Conservation (phyloP, 2,888 invertebrate species). For the Yponomeuta evonymella region DNA sequence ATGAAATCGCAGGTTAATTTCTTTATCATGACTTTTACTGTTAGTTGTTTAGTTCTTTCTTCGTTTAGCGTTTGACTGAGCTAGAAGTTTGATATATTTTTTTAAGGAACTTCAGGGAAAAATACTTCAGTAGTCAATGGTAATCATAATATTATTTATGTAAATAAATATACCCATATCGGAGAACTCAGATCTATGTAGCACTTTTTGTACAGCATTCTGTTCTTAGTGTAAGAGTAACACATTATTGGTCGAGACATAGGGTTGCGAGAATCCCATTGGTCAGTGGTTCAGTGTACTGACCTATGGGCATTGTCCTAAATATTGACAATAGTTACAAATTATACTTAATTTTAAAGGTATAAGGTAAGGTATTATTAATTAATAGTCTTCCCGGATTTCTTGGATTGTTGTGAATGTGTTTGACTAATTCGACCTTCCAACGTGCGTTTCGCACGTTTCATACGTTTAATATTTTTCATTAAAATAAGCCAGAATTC, state of each 20-base stretch:
- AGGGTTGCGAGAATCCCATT: background rate
- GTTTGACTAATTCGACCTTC: too few species aligned
- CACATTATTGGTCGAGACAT: background rate
- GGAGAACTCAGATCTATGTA: conserved; percentile 16
- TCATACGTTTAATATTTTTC: too few species aligned
- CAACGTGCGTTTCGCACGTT: too few species aligned
- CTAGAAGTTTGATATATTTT: background rate
- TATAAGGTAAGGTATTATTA: too few species aligned
- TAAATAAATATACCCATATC: background rate
- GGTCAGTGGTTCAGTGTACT: too few species aligned
- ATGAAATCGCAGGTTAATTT: background rate
- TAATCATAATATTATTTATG: background rate
- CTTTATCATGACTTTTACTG: background rate
- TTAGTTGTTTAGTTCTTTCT: background rate
- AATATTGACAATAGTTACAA: too few species aligned
- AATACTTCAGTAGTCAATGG: background rate
- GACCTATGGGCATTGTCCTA: too few species aligned
- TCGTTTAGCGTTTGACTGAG: background rate
- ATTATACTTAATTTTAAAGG: too few species aligned
- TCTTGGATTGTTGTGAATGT: too few species aligned
- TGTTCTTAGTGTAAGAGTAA: conserved; percentile 28
- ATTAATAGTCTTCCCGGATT: too few species aligned
- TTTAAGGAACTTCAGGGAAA: background rate
- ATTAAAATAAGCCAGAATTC: too few species aligned
- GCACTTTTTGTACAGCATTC: conserved; percentile 35